These are phyloP conservation scores for Astropecten irregularis DNA, from an alignment of 53 echinoderm and acorn worm species.

Conservation along the genomic window DNA sequence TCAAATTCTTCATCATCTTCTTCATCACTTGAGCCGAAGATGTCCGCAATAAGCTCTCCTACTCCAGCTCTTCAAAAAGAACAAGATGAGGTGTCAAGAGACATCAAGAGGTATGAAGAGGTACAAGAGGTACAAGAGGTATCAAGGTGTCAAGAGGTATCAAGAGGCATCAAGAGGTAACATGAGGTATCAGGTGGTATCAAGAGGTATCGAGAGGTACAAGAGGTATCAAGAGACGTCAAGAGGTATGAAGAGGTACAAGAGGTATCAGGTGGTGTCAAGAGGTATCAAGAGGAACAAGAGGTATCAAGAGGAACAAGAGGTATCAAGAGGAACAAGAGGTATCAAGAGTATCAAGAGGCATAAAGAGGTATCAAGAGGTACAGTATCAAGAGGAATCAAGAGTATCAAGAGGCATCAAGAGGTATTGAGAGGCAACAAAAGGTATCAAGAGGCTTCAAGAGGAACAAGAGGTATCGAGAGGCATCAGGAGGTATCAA, in stretches of 20 bases:
- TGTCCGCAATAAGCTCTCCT: slow-evolving; percentile 91
- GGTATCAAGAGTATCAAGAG: background rate
- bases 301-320: background rate
- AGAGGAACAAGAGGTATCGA: background rate
- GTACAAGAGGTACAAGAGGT: background rate
- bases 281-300: too few species aligned
- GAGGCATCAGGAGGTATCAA: background rate
- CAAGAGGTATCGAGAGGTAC: too few species aligned
- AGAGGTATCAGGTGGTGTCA: background rate
- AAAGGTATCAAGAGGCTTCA: too few species aligned
- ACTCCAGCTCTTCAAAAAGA: slow-evolving; percentile 53
- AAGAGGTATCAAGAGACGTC: background rate
- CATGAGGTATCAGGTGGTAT: too few species aligned
- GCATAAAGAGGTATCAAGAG: background rate
- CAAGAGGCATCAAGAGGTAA: too few species aligned
- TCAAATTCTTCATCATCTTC: slow-evolving; percentile 93
- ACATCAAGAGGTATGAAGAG: background rate
- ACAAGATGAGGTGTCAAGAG: background rate
- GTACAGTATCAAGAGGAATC: too few species aligned
- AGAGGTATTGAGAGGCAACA: too few species aligned
- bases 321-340: background rate
- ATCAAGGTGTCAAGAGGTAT: background rate
- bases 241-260: background rate
- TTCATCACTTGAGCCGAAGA: slow-evolving; percentile 97
- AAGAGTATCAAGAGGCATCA: too few species aligned